Percentiles rank a stretch among this genome's conserved stretches.
Evolutionary conservation across 2,888 invertebrate genomes (phyloP).

Genomic region (Zonitis immaculata): DNA sequence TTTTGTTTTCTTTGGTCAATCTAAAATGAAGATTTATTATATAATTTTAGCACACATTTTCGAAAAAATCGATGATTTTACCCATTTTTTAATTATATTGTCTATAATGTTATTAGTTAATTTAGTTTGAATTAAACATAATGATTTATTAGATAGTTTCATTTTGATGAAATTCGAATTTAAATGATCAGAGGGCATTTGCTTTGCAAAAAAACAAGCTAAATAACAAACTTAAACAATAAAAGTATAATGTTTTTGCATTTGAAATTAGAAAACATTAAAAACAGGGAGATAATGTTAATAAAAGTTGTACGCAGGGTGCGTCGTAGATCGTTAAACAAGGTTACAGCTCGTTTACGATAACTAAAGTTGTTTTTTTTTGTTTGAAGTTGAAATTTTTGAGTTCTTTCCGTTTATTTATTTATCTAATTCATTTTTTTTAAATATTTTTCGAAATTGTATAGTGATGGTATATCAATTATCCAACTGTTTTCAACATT

Average conservation of each 20-base stretch:
- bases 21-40: slow-evolving; percentile 12
- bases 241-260: slow-evolving; percentile 16
- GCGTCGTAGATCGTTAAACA: slow-evolving; percentile 25
- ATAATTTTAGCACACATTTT: background rate
- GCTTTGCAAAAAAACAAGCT: no score
- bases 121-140: background rate
- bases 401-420: slow-evolving; percentile 20
- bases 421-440: no score
- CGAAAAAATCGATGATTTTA: background rate
- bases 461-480: slow-evolving; percentile 21
- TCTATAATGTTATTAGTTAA: background rate
- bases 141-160: background rate
- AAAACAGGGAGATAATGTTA: slow-evolving; percentile 21
- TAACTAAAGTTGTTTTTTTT: slow-evolving; percentile 24
- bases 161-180: no score
- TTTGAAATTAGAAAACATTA: slow-evolving; percentile 19
- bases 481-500: slow-evolving; percentile 21
- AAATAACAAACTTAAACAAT: background rate
- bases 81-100: no score
- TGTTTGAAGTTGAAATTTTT: slow-evolving; percentile 13
- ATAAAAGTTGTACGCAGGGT: slow-evolving; percentile 20
- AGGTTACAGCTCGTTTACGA: slow-evolving; percentile 24
- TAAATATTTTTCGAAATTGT: no score
- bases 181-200: no score
- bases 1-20: slow-evolving; percentile 1